Evolutionary conservation across 2,797 vertebrate genomes (phyloP).

Genomic region (Schizopygopsis pylzovi): DNA sequence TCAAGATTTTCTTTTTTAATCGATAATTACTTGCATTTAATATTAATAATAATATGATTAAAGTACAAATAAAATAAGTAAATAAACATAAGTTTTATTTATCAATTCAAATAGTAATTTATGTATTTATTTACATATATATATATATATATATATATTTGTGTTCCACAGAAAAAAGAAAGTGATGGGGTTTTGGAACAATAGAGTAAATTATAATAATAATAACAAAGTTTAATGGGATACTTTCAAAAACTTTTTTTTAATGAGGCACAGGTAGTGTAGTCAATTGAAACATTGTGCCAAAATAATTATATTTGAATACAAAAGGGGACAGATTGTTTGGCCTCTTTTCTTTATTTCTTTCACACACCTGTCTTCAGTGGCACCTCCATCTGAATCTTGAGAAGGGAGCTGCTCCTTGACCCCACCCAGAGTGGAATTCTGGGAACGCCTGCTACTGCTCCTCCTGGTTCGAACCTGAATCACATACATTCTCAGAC

Average conservation of each 20-base stretch:
- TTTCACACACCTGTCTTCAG: conserved; percentile 62
- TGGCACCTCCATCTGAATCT: conserved; percentile 50
- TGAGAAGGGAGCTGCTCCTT: conserved; percentile 47
- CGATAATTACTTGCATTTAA: background rate
- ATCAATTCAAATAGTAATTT: background rate
- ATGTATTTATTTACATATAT: background rate
- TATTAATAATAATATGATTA: background rate
- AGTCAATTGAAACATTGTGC: background rate
- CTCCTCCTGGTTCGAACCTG: conserved; percentile 64
- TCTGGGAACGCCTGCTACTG: conserved; percentile 60
- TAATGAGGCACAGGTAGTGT: background rate
- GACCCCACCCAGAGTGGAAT: conserved; percentile 37
- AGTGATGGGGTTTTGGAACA: background rate
- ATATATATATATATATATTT: background rate
- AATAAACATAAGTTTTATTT: too few species aligned
- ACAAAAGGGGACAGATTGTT: background rate
- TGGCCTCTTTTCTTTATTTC: background rate
- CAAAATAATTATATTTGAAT: background rate
- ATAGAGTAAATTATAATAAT: background rate
- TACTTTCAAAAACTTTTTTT: background rate
- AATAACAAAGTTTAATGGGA: background rate
- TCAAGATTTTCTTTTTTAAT: background rate
- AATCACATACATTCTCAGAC: conserved; percentile 8
- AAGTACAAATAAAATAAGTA: too few species aligned
- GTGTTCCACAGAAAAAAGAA: background rate